Conservation (phyloP, 1,140 invertebrate species). For the Papilio helenus region DNA sequence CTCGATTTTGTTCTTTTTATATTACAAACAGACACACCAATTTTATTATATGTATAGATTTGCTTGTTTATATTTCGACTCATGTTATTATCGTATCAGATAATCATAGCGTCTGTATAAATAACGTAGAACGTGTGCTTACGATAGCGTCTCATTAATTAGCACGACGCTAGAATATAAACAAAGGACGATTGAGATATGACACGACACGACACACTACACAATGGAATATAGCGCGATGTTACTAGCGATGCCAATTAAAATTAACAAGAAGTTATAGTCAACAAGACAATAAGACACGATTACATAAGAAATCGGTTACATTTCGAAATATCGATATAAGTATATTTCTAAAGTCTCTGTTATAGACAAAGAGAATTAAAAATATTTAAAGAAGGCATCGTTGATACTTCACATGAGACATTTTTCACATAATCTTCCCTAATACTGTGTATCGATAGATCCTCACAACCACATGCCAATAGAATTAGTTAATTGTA, state of each 20-base stretch:
- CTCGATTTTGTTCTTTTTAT: no score
- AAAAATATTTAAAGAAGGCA: no score
- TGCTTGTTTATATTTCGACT: neutral
- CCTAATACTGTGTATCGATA: no score
- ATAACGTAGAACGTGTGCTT: neutral
- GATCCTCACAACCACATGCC: no score
- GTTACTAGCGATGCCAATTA: conserved; percentile 8
- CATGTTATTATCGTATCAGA: conserved; percentile 2
- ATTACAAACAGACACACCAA: no score
- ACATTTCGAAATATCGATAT: neutral
- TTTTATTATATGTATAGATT: no score
- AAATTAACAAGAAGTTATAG: conserved; percentile 2
- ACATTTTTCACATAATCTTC: no score
- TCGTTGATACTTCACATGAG: no score
- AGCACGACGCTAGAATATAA: conserved; percentile 12
- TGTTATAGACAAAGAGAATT: no score
- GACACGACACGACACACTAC: neutral
- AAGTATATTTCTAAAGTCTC: no score
- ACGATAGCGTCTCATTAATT: conserved; percentile 25
- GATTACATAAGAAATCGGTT: neutral
- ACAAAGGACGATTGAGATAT: conserved; percentile 17
- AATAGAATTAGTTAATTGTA: no score
- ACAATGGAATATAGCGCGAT: conserved; percentile 6
- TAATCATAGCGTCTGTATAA: conserved; percentile 17
- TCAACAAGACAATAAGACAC: neutral